Evolutionary conservation across 1,140 invertebrate genomes (phyloP).

Genomic region (Ridgeia piscesae): DNA sequence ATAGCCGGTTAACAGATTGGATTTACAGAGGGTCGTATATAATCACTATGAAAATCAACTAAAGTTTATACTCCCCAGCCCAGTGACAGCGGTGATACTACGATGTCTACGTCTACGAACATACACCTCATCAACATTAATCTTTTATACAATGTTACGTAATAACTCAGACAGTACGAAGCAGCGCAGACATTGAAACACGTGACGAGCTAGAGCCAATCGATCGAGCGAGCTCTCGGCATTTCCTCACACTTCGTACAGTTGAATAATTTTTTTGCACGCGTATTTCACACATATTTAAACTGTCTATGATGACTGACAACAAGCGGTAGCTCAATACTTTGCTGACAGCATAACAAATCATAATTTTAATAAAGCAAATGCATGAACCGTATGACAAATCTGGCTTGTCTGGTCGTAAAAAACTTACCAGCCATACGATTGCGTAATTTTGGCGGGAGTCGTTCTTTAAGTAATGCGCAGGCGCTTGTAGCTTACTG

Average conservation of each 20-base stretch:
- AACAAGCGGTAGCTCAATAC: background rate
- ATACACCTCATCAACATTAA: background rate
- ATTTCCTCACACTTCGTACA: background rate
- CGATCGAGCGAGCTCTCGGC: background rate
- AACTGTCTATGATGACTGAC: background rate
- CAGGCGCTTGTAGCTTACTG: conserved; percentile 3
- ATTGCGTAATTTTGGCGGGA: conserved; percentile 4
- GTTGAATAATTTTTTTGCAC: background rate
- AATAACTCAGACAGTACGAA: background rate
- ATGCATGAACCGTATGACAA: background rate
- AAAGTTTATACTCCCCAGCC: background rate
- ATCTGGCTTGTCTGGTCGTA: background rate
- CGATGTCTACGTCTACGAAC: background rate
- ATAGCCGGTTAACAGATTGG: no score
- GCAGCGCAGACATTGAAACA: background rate
- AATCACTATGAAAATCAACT: background rate
- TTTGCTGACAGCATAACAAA: background rate
- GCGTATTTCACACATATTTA: conserved; percentile 1
- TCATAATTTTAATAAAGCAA: background rate
- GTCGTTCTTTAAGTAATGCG: background rate
- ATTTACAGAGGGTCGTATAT: background rate
- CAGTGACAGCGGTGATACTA: background rate
- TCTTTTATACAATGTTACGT: background rate
- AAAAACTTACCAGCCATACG: background rate
- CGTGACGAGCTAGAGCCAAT: background rate